These are phyloP conservation scores for Drosophila sturtevanti DNA, from an alignment of 1,140 invertebrate species.

Conservation along the genomic window DNA sequence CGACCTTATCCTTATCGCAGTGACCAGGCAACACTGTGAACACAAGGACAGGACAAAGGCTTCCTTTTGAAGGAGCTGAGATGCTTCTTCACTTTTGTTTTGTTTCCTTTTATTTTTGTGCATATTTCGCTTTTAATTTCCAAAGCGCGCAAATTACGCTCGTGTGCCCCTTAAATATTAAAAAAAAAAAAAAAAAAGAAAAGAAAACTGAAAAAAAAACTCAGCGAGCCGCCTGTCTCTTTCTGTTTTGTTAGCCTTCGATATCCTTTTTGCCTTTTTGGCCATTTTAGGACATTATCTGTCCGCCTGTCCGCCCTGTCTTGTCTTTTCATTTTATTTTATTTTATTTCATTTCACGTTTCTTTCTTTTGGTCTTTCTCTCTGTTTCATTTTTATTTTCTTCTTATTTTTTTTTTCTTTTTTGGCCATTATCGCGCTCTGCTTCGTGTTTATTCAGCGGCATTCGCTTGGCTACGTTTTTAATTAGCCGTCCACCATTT, in stretches of 20 bases:
- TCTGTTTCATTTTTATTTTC: slow-evolving; percentile 19
- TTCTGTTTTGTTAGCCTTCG: slow-evolving; percentile 32
- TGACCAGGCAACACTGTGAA: slow-evolving; percentile 29
- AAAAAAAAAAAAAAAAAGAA: slow-evolving; percentile 12
- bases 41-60: slow-evolving; percentile 45
- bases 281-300: slow-evolving; percentile 50
- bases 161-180: slow-evolving; percentile 58
- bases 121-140: slow-evolving; percentile 64
- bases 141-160: slow-evolving; percentile 62
- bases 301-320: slow-evolving; percentile 4
- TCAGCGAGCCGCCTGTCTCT: not conserved
- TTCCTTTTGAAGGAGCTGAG: not conserved
- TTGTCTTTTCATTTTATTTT: slow-evolving; percentile 48
- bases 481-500: slow-evolving; percentile 69
- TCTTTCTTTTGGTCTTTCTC: slow-evolving; percentile 10
- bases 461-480: slow-evolving; percentile 59
- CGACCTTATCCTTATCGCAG: slow-evolving; percentile 40
- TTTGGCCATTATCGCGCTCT: slow-evolving; percentile 49
- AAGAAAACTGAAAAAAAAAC: not conserved
- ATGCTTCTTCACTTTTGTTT: slow-evolving; percentile 1
- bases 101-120: slow-evolving; percentile 41
- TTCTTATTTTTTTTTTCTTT: slow-evolving; percentile 17
- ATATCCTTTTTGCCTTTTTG: slow-evolving; percentile 54
- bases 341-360: slow-evolving; percentile 16
- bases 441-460: slow-evolving; percentile 60